Percentiles rank a stretch among this genome's conserved stretches.
Evolutionary conservation across 2,113 vertebrate genomes (phyloP).

Genomic region (Tichodroma muraria): DNA sequence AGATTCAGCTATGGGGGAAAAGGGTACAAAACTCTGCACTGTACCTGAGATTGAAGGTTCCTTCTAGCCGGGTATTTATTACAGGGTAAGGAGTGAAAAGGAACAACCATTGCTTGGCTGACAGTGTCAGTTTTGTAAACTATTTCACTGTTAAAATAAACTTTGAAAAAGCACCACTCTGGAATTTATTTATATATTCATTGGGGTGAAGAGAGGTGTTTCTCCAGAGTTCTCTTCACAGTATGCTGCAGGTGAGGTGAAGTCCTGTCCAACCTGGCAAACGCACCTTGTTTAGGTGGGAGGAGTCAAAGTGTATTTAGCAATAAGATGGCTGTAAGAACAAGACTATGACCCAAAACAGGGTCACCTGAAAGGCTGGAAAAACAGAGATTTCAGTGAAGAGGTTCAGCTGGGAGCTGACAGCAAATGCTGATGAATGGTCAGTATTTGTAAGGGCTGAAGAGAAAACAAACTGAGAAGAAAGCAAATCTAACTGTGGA

Average conservation of each 20-base stretch:
- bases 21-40: not conserved
- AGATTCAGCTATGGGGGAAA: not conserved
- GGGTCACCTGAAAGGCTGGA: not conserved
- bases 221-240: not conserved
- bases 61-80: not conserved
- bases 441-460: not conserved
- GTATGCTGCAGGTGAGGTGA: not conserved
- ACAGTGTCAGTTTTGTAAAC: not conserved
- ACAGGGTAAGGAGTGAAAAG: not conserved
- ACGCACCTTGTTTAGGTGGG: accelerated
- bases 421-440: not conserved
- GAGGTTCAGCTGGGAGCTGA: not conserved
- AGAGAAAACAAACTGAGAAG: not conserved
- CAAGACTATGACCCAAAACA: not conserved
- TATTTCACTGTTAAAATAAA: not conserved
- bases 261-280: not conserved
- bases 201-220: not conserved
- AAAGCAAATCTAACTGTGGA: not conserved
- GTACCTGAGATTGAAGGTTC: not conserved
- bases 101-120: not conserved
- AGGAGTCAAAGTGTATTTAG: not conserved
- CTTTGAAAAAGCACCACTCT: not conserved
- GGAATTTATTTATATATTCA: not conserved
- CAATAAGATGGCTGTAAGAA: not conserved
- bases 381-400: not conserved